Base-by-base conservation (phyloP, 2,113 vertebrate species). In the Neoarius graeffei region DNA sequence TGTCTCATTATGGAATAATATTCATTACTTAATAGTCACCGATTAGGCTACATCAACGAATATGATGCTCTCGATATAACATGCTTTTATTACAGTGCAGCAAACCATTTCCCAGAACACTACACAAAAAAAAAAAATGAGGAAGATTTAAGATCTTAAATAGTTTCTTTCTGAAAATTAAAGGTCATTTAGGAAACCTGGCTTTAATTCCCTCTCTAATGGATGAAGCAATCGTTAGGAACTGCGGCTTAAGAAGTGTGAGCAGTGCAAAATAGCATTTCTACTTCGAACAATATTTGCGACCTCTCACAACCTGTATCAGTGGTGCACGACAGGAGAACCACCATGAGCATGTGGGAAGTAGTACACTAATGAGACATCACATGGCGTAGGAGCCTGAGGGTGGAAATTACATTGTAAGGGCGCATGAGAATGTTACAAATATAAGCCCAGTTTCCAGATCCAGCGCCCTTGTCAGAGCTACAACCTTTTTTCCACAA, bases 331-430 rank as follows among this genome's bases (percentile, higher is more conserved):
- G 67, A 74, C 87, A 54, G 64, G 81, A 87, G 86, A 83, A 81
- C 59, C 77, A 69, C 27, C 23, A 56, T 59, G 77, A 81, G 62
- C 60, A 57, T 88, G 87, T 66, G 80, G 87, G 87, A 83, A 84
- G 81, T 64, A 59, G 81, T 54, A 82, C 87, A 84, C 48, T 88
- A 88, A 88, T 82, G 81, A 84, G 85, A 84, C 87, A 84, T 87
- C 69, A 83, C 81, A 83, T 66, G 56, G 81, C 73, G 73, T 84
- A 76, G 87, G 62, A 67, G 87, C 62, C 87, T 80, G 87, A 88
- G 82, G 50, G 62, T 74, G 35, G 73, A 88, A 88, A 88, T 84
- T 67, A 88, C 81, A 35, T 59, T 84, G 81, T 52, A 83, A 77
- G 81, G 81, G 57, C 77, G 60, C 71, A 80, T 84, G 60, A 50